Evolutionary conservation across 2,113 vertebrate genomes (phyloP), one percentile per base, ranked within the genome.

Genomic region (Phaethornis superciliosus): DNA sequence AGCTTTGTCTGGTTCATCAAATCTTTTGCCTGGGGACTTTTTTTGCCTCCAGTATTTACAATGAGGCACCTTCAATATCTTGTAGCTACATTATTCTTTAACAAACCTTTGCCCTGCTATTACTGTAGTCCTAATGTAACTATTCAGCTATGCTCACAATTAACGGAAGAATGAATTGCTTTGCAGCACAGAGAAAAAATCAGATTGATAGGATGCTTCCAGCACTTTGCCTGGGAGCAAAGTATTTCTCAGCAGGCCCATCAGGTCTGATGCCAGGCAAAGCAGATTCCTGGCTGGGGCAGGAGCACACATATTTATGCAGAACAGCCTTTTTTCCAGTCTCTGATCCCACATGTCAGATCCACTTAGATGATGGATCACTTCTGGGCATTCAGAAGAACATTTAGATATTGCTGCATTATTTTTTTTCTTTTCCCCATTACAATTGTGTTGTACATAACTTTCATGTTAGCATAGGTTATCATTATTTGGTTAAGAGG

Each of bases 121-220:
- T 81, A 47, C 85, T 81, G 15, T 22, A 71, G 76, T 42, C 51
- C 68, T 93, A 95, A 96, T 93, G 95, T 78, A 92, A 84, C 76
- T 88, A 90, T 88, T 96, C 92, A 90, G 64, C 90, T 64, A 30
- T 88, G 92, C 64, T 82, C 76, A 96, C 95, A 92, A 95, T 95
- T 91, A 93, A 75, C 68, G 1, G 1, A 33, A 71, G 90, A 83
- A 88, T n/a, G 60, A 95, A 96, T 81, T 94, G 95, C 60, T 85
- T 86, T 75, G 64, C 83, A 94, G 85, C 76, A 82, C 72, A 88
- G 76, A 92, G 51, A 71, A 76, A 76, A 88, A 72, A 44, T 86
- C 51, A 81, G 74, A 92, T 32, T 81, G 90, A 74, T 78, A 93
- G 83, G 92, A 75, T 0, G 42, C 95, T 96, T 64, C 85, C 62